Percentiles rank a stretch among this genome's conserved stretches.
Conservation (phyloP, 2,888 invertebrate genomes). For the Drosophila fulvimacula region DNA sequence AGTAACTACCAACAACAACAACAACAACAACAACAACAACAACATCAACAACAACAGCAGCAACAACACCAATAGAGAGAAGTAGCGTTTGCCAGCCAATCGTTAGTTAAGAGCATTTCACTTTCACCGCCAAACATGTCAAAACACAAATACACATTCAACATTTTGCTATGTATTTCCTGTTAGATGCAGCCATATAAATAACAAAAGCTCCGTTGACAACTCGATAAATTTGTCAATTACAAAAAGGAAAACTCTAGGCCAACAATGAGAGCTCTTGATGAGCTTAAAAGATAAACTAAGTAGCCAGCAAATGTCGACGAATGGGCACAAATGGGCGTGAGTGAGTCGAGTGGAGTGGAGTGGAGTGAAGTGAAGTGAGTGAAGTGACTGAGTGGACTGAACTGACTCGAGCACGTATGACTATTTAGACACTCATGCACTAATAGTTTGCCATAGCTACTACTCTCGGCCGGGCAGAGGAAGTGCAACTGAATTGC, state of each 20-base stretch:
- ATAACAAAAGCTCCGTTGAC: conserved; percentile 57
- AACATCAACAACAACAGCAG: conserved; percentile 26
- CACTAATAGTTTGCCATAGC: conserved; percentile 56
- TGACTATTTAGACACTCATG: conserved; percentile 39
- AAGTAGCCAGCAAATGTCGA: conserved; percentile 47
- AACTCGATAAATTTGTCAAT: conserved; percentile 69
- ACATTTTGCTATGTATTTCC: conserved; percentile 70
- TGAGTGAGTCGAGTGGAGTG: too few species aligned
- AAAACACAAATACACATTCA: conserved; percentile 69
- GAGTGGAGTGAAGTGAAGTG: too few species aligned
- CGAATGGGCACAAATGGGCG: conserved; percentile 16
- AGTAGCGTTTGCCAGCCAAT: conserved; percentile 27
- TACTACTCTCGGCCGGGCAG: conserved; percentile 29
- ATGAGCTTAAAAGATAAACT: conserved; percentile 80
- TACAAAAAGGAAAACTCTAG: conserved; percentile 53
- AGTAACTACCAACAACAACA: conserved; percentile 44
- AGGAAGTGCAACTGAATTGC: conserved; percentile 69
- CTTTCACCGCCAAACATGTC: conserved; percentile 82
- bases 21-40: conserved; percentile 8
- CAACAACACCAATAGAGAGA: conserved; percentile 3
- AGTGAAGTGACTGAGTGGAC: too few species aligned
- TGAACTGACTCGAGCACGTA: not conserved
- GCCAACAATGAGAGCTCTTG: conserved; percentile 54
- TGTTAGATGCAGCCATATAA: conserved; percentile 53
- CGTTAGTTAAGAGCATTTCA: conserved; percentile 67